These are phyloP conservation scores for Eupsilia transversa DNA, from an alignment of 2,888 invertebrate genomes.

Conservation along the genomic window DNA sequence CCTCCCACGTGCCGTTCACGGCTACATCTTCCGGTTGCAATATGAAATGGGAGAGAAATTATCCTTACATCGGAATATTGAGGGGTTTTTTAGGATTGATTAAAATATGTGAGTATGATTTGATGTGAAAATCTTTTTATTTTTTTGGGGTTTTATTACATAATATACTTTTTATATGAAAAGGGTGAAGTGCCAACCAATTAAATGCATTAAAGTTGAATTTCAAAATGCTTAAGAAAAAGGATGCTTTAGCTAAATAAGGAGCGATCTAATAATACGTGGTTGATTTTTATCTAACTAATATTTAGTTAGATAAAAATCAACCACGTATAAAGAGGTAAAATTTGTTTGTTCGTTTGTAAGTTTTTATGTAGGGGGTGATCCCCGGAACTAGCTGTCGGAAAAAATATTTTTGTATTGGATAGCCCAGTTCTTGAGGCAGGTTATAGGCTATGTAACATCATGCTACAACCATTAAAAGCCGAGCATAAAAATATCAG, in stretches of 20 bases:
- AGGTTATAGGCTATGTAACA: no score
- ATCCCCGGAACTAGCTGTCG: no score
- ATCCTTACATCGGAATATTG: constrained; percentile 47
- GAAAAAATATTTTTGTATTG: no score
- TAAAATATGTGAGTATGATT: constrained; percentile 3
- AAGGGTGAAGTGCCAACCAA: background rate
- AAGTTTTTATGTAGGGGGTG: no score
- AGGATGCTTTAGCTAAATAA: background rate
- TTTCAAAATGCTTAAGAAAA: background rate
- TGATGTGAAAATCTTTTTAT: background rate
- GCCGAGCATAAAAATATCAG: no score
- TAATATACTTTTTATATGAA: background rate
- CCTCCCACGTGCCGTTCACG: constrained; percentile 49
- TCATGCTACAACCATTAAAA: no score
- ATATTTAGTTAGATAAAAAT: no score
- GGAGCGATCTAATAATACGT: background rate
- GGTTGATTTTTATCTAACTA: background rate
- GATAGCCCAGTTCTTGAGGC: no score
- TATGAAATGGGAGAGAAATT: constrained; percentile 54
- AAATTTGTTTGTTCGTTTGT: no score
- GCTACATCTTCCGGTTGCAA: constrained; percentile 59
- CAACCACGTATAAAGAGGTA: no score
- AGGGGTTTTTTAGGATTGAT: constrained; percentile 19
- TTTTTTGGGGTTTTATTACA: background rate
- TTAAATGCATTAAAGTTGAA: background rate